Percentiles rank a stretch among this genome's conserved stretches.
Evolutionary conservation across 1,140 invertebrate genomes (phyloP).

Genomic region (Drosophila sp.): DNA sequence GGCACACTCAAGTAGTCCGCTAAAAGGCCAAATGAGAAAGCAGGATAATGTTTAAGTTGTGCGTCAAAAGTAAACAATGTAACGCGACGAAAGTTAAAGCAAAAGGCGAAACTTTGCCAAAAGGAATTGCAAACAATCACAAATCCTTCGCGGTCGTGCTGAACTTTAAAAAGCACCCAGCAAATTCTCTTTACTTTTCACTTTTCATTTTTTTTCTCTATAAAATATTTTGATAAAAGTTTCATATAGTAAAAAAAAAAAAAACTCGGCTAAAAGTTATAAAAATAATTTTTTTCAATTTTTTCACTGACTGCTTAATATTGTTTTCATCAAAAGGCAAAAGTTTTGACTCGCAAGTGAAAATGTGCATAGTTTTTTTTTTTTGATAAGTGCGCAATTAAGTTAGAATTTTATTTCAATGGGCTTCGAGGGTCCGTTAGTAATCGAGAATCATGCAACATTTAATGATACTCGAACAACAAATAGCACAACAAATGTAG

Average conservation of each 20-base stretch:
- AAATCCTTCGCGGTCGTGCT: slow-evolving; percentile 46
- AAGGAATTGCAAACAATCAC: slow-evolving; percentile 42
- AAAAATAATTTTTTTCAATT: slow-evolving; percentile 55
- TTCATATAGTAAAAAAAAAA: slow-evolving; percentile 37
- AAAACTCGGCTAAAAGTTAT: slow-evolving; percentile 58
- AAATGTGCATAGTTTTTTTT: slow-evolving; percentile 26
- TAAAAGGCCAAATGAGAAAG: slow-evolving; percentile 54
- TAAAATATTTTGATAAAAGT: slow-evolving; percentile 58
- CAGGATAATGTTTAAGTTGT: slow-evolving; percentile 43
- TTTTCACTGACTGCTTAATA: slow-evolving; percentile 22
- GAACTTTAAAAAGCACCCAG: slow-evolving; percentile 61
- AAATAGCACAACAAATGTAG: not conserved
- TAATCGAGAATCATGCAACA: slow-evolving; percentile 5
- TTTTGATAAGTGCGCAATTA: slow-evolving; percentile 33
- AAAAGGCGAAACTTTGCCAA: slow-evolving; percentile 56
- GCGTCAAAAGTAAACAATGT: slow-evolving; percentile 57
- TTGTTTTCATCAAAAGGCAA: slow-evolving; percentile 39
- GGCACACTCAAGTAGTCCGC: slow-evolving; percentile 84
- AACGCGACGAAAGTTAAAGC: slow-evolving; percentile 29
- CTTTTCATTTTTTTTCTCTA: slow-evolving; percentile 22
- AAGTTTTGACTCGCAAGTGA: slow-evolving; percentile 25
- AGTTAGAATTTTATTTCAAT: slow-evolving; percentile 12
- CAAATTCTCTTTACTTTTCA: slow-evolving; percentile 12
- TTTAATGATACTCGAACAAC: not conserved
- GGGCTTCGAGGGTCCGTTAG: not conserved